Evolutionary conservation across 2,797 vertebrate species (phyloP), one percentile per base, ranked within the genome.

Genomic region (Echiichthys vipera): DNA sequence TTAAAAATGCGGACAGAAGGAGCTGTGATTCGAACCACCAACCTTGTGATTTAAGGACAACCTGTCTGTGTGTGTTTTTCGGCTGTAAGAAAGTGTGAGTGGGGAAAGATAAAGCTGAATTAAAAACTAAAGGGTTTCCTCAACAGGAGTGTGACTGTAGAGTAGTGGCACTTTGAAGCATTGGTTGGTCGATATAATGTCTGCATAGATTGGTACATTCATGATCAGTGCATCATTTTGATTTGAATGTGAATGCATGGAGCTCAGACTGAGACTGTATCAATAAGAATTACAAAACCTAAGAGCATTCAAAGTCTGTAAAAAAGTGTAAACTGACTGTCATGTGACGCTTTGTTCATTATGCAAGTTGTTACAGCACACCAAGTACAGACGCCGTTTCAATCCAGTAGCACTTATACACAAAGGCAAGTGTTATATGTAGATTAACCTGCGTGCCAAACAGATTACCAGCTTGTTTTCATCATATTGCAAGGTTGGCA

Each of bases 341-440:
- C 58, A 78, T 30, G 68, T 83, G 71, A 43, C n/a, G n/a, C 59
- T 55, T 63, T 80, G 66, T 56, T 73, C 2, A 18, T 84, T 74
- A 71, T 73, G 25, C 30, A 74, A 67, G 71, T 50, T 64, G 29
- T 72, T 78, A 17, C 14, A 47, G 50, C 24, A 63, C 32, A 22
- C 42, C 46, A 7, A 12, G 22, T 29, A 68, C 37, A 45, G 73
- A 78, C 51, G 51, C 5, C 10, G 22, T 11, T 68, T 36, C 34
- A 47, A 40, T 71, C 46, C 25, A 7, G 42, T 59, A 76, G 43
- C 66, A 63, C 39, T n/a, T n/a, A 46, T 55, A 75, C 55, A 86
- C 85, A 88, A 74, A 71, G 57, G 58, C 43, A 53, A 61, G 66
- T 78, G 51, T 88, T 83, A 34, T 62, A 42, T 79, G 62, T 49